Conservation (phyloP, 2,113 vertebrate species). For the Butastur rufipennis region DNA sequence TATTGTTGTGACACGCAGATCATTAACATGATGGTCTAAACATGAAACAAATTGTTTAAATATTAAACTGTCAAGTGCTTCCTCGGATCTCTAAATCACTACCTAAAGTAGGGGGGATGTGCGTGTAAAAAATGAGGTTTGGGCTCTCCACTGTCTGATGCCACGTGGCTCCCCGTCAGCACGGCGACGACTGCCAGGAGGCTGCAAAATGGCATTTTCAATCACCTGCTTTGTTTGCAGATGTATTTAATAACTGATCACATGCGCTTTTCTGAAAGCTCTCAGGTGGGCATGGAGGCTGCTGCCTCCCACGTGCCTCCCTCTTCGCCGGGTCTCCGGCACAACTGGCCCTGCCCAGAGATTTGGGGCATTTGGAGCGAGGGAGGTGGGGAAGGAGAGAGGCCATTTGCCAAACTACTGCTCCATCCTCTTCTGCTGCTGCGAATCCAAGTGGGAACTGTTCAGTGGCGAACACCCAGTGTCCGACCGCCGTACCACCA, state of each 20-base stretch:
- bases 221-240: background rate
- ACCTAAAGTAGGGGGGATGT: background rate
- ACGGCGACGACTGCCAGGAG: background rate
- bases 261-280: background rate
- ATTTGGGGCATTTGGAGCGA: background rate
- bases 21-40: background rate
- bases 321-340: background rate
- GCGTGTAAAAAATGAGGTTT: background rate
- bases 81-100: background rate
- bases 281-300: fast-evolving
- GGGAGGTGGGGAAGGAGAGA: background rate
- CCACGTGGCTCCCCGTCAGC: background rate
- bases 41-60: constrained; percentile 1
- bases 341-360: background rate
- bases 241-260: background rate
- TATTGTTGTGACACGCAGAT: constrained; percentile 23
- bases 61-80: constrained; percentile 11
- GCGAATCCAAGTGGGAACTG: background rate
- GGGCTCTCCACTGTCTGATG: background rate
- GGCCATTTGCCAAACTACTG: background rate
- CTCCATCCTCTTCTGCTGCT: background rate
- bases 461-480: background rate
- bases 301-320: background rate
- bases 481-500: fast-evolving
- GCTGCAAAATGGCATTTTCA: background rate